Base-by-base conservation (phyloP, 1,140 invertebrate genomes). In the Onthophagus taurus region DNA sequence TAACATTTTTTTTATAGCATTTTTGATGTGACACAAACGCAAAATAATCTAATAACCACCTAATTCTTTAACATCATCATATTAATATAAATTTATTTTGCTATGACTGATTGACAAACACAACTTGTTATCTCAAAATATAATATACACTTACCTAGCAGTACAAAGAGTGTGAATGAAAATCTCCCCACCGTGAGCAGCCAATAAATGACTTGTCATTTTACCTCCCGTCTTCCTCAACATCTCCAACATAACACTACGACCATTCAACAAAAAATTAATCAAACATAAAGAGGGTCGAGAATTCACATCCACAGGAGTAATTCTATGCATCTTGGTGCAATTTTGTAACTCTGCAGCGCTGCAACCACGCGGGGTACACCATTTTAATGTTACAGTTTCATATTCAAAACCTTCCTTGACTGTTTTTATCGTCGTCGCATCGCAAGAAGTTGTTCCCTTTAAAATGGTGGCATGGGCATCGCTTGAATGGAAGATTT, bases 191-290 rank as follows among this genome's bases (percentile, higher is more conserved):
- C 89, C 91, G 55, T 97, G 93, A 2, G 89, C 85, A 0, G 91
- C 87, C 35, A 98, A 60, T 59, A 97, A 79, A 68, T 97, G 93
- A 6, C 90, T 94, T 26, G 91, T 86, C 0, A 89, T 81, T 63
- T 94, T 89, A 0, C 83, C 79, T 4, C 89, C 87, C 20, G 82
- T 77, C 66, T 90, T 90, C 19, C 83, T 69, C 0, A 88, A 87
- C 77, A 96, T 89, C 70, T 98, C 94, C 14, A 98, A 65, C 75
- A 95, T 89, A 0, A 97, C 94, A 0, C 90, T 91, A 21, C 88
- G 73, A 17, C 93, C 93, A 58, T 89, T 92, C 0, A 97, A 71
- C 9, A 97, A 69, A 64, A 98, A 98, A 66, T 97, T 97, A 12
- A 95, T 96, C 17, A 98, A 70, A 68, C 94, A 97, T 0, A 92